phyloP scores from a whole-genome alignment of 2,888 invertebrate species.

The Bombylius major region DNA sequence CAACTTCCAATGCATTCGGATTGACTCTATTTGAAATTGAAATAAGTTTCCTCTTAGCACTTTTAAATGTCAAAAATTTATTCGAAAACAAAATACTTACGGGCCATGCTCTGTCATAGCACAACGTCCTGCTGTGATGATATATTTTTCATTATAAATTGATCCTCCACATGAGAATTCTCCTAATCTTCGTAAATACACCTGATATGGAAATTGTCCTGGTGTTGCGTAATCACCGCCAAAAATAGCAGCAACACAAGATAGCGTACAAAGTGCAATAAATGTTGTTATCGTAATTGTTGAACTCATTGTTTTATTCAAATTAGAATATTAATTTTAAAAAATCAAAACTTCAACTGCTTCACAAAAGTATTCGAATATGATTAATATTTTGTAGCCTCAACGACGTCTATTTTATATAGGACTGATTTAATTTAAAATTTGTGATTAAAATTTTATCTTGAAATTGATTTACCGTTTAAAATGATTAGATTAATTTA shows the following conservation, averaged over 20 bases:
- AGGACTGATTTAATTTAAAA: no score
- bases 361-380: no score
- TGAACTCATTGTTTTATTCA: no score
- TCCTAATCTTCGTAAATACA: conserved; percentile 24
- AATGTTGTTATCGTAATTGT: no score
- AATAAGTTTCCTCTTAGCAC: background rate
- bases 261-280: no score
- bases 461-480: no score
- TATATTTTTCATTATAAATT: conserved; percentile 17
- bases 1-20: conserved; percentile 21
- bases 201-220: conserved; percentile 30
- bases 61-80: background rate
- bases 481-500: no score
- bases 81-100: background rate
- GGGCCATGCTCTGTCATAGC: conserved; percentile 19
- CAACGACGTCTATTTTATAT: no score
- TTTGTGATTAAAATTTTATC: no score
- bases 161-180: conserved; percentile 21
- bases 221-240: conserved; percentile 27
- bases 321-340: no score
- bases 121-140: conserved; percentile 27
- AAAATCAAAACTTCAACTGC: no score
- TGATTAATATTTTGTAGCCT: no score
- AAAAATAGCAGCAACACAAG: conserved; percentile 11
- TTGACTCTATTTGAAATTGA: conserved; percentile 18